Evolutionary conservation across 1,140 invertebrate genomes (phyloP), one percentile per base, ranked within the genome.

Genomic region (Gonatopus flavifemur): DNA sequence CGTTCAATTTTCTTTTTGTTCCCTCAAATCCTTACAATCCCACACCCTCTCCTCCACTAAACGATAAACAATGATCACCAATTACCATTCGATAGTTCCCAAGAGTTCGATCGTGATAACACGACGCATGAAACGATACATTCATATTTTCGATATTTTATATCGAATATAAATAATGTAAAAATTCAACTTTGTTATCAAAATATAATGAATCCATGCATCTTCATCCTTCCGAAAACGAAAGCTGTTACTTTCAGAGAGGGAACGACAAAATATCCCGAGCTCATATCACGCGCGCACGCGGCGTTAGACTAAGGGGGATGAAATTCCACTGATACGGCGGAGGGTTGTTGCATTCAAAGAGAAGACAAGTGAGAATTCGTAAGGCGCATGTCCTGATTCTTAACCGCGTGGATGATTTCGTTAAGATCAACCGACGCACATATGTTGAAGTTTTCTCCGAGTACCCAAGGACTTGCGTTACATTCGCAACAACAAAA

Each of bases 281-380:
- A 52, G 59, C 33, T 64, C 59, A 57, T 61, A 46, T 59, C 65
- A 57, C 61, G 66, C 62, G 65, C 69, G 70, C 70, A 75, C 72
- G 72, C 72, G 71, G 67, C 69, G 69, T 58, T 55, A 67, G 67
- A 75, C 72, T 75, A 60, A 68, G 69, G 67, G 66, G 37, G 9
- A 19, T 24, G 41, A 28, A 24, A 30, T n/a, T 16, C 19, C n/a
- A n/a, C n/a, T 39, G 15, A 12, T 10, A 39, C 21, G 13, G 8
- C 21, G n/a, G 18, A 13, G 2, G 12, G 19, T 12, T 13, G 12
- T 15, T 16, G 5, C 37, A 16, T 20, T 32, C n/a, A n/a, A 32
- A 32, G 16, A 15, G 16, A 32, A 32, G 31, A 15, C n/a, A 32
- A 32, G 16, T 15, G 31, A n/a, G 16, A n/a, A 7, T n/a, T 31